Evolutionary conservation across 2,113 vertebrate species (phyloP).

Genomic region (Hipposideros armiger): DNA sequence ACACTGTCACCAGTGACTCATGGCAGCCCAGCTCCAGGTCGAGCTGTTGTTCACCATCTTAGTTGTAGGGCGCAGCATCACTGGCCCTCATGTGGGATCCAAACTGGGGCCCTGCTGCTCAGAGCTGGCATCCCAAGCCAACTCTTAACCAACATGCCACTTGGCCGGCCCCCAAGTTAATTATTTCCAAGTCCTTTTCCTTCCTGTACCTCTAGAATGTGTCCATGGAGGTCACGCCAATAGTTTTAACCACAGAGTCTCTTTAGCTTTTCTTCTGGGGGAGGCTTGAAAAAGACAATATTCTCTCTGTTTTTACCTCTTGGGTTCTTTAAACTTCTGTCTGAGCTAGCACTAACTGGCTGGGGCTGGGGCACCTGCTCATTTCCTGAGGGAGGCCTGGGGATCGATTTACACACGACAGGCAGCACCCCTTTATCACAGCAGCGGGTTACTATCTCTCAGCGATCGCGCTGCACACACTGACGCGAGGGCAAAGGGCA

Average conservation of each 20-base stretch:
- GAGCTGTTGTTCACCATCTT: no score
- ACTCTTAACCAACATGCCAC: no score
- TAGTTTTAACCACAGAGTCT: not conserved
- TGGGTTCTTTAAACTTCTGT: not conserved
- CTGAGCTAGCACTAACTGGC: not conserved
- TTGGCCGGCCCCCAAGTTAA: not conserved
- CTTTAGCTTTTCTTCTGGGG: not conserved
- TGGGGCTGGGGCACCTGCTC: not conserved
- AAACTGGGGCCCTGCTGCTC: no score
- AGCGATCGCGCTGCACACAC: accelerated
- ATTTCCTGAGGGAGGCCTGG: not conserved
- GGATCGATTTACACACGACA: not conserved
- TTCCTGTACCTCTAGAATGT: not conserved
- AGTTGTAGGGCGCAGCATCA: no score
- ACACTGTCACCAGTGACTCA: no score
- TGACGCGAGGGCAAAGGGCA: accelerated
- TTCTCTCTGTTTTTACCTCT: not conserved
- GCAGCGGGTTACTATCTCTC: not conserved
- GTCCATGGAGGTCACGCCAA: not conserved
- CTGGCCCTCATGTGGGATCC: no score
- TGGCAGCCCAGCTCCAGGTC: no score
- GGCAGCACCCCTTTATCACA: not conserved
- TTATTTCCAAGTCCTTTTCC: not conserved
- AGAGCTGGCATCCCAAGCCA: no score
- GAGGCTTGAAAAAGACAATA: not conserved